A percentile compares a stretch with the other conserved stretches of the same genome.
These are phyloP conservation scores for Drosophila paramelanica DNA, from an alignment of 2,888 invertebrate genomes.

Conservation along the genomic window DNA sequence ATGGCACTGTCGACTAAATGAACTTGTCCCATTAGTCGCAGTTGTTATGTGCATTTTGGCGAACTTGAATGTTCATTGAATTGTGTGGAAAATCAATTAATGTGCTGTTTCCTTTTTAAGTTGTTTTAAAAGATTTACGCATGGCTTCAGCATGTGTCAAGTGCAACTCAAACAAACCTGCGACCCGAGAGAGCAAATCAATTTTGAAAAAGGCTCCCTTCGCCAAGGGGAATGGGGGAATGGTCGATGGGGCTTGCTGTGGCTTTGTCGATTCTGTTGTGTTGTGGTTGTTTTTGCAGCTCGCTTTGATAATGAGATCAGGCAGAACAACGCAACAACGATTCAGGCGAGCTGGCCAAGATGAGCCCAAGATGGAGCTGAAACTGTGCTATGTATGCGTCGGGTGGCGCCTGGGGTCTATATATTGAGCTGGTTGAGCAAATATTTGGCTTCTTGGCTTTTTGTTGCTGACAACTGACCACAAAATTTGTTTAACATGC, in stretches of 20 bases:
- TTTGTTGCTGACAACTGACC: constrained; percentile 72
- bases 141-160: constrained; percentile 76
- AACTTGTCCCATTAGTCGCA: background rate
- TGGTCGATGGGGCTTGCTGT: constrained; percentile 1
- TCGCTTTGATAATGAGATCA: constrained; percentile 75
- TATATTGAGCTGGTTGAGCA: constrained; percentile 63
- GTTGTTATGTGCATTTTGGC: constrained; percentile 21
- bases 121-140: constrained; percentile 71
- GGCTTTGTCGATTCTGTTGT: constrained; percentile 25
- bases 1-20: background rate
- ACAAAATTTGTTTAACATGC: constrained; percentile 73
- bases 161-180: constrained; percentile 71
- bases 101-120: constrained; percentile 68
- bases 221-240: background rate
- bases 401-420: constrained; percentile 6
- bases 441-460: constrained; percentile 68
- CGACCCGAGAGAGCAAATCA: constrained; percentile 61
- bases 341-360: constrained; percentile 6
- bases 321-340: constrained; percentile 55
- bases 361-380: constrained; percentile 1
- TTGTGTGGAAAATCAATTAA: constrained; percentile 68
- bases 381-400: background rate
- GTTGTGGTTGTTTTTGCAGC: constrained; percentile 55
- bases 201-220: constrained; percentile 44
- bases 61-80: constrained; percentile 62